Conservation (phyloP, 92 coral and sea anemone genomes). For the Siderastrea radians region DNA sequence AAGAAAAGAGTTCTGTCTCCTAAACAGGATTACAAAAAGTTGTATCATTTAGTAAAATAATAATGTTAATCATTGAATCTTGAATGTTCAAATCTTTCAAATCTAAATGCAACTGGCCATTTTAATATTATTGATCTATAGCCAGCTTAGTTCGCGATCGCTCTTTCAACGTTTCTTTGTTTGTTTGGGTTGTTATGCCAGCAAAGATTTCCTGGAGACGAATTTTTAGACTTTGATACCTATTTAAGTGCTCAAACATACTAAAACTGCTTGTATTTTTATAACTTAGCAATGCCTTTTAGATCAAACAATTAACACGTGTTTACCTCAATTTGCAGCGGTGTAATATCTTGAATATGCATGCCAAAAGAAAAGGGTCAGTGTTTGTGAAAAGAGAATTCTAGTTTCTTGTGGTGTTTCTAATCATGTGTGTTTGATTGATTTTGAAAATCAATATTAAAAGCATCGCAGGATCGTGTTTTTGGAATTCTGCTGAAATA, state of each 20-base stretch:
- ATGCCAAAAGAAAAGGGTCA: neutral
- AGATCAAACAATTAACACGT: neutral
- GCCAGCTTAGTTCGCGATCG: too few relatives aligned
- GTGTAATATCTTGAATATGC: neutral
- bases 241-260: neutral
- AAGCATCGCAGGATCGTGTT: too few relatives aligned
- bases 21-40: too few relatives aligned
- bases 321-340: neutral
- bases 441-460: neutral
- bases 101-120: too few relatives aligned
- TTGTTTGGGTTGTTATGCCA: slow-evolving; percentile 6
- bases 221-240: neutral
- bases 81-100: too few relatives aligned
- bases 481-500: too few relatives aligned
- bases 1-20: too few relatives aligned
- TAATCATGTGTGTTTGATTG: too few relatives aligned
- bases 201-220: neutral
- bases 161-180: neutral
- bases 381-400: neutral
- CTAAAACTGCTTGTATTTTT: neutral
- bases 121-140: too few relatives aligned
- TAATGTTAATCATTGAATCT: too few relatives aligned
- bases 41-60: too few relatives aligned
- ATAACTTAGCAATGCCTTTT: neutral
- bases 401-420: neutral